Conservation (phyloP, 2,113 vertebrate species). For the Aix galericulata region DNA sequence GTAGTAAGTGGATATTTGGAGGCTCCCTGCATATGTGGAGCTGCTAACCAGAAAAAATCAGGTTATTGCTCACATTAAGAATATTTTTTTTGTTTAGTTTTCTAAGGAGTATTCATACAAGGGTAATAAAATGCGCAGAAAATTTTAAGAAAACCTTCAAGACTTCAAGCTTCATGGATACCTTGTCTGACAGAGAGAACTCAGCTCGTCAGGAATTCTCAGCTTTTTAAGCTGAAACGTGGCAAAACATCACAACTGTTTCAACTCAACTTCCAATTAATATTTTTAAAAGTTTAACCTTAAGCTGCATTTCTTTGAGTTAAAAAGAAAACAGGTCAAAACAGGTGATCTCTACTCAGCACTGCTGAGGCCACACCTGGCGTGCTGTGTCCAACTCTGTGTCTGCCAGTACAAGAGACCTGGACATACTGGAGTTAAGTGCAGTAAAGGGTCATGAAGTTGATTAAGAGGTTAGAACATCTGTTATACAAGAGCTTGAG, state of each 20-base stretch:
- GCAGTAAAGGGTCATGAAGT: not conserved
- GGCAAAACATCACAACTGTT: not conserved
- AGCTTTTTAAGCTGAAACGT: not conserved
- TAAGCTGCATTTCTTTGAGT: not conserved
- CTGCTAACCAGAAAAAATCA: not conserved
- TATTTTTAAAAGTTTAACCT: not conserved
- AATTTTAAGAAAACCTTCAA: not conserved
- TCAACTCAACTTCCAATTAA: not conserved
- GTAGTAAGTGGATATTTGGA: not conserved
- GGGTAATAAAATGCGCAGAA: not conserved
- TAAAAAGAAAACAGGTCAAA: not conserved
- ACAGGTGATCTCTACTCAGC: not conserved
- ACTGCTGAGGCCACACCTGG: not conserved
- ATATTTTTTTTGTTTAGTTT: not conserved
- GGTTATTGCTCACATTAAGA: not conserved
- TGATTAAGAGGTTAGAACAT: not conserved
- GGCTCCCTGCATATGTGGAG: not conserved
- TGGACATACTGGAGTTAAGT: not conserved
- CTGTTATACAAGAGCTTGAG: not conserved
- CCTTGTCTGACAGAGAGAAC: not conserved
- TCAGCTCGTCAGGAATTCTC: not conserved
- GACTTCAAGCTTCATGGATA: not conserved
- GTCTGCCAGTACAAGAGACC: accelerated
- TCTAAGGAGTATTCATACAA: not conserved
- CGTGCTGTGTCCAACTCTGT: not conserved